Percentiles rank a stretch among this genome's conserved stretches.
phyloP scores from a whole-genome alignment of 2,888 invertebrate genomes.

The Andrena minutula region DNA sequence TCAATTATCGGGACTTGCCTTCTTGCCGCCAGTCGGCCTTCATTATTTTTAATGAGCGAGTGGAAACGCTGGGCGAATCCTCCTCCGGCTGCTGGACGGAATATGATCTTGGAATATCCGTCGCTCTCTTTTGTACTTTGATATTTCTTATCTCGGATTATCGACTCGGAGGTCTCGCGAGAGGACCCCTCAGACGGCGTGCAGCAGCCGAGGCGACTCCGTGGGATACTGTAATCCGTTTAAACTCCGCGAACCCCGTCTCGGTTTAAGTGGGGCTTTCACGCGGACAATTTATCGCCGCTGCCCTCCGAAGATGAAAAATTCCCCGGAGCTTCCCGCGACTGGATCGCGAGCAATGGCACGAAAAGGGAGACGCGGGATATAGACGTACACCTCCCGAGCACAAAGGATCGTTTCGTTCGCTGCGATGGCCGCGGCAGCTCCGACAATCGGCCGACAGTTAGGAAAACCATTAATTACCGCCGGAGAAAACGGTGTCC shows the following conservation, averaged over 20 bases:
- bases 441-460: conserved; percentile 13
- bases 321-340: not conserved
- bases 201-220: conserved; percentile 4
- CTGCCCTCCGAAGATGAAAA: conserved; percentile 30
- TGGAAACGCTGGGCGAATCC: conserved; percentile 52
- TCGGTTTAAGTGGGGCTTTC: conserved; percentile 47
- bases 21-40: conserved; percentile 59
- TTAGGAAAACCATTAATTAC: conserved; percentile 38
- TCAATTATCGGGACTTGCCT: conserved; percentile 68
- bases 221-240: conserved; percentile 51
- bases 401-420: not conserved
- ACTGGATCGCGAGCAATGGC: conserved; percentile 15
- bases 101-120: conserved; percentile 56
- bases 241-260: conserved; percentile 31
- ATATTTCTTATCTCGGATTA: conserved; percentile 63
- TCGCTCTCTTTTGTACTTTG: conserved; percentile 52
- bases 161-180: conserved; percentile 42
- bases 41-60: conserved; percentile 74
- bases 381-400: not conserved
- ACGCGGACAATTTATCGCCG: conserved; percentile 45
- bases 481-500: conserved; percentile 9
- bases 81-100: conserved; percentile 29
- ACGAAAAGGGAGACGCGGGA: too few species aligned
- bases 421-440: not conserved
- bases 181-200: conserved; percentile 21